These are phyloP conservation scores for Biston stratarius DNA, from an alignment of 2,888 invertebrate species.

Conservation along the genomic window DNA sequence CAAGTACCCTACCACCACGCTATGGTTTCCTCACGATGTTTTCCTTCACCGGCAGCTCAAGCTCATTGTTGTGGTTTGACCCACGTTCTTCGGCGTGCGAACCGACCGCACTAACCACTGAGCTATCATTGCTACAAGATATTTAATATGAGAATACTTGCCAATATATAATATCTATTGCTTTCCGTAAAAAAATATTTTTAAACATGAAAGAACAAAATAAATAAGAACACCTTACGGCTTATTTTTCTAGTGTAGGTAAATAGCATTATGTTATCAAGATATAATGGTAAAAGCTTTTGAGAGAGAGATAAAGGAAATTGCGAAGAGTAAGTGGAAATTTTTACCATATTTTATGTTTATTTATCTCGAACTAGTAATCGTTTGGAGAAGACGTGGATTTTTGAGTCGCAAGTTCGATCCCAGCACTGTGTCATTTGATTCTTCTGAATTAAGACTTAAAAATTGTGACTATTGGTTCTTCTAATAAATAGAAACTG, in stretches of 20 bases:
- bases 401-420: no score
- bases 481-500: no score
- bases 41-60: no score
- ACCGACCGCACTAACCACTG: no score
- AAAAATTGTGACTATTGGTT: no score
- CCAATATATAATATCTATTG: background rate
- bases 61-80: no score
- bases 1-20: no score
- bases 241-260: slow-evolving; percentile 19
- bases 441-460: no score
- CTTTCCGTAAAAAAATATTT: background rate
- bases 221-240: slow-evolving; percentile 2
- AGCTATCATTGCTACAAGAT: background rate
- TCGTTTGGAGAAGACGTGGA: no score
- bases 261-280: slow-evolving; percentile 30
- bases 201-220: background rate
- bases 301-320: slow-evolving; percentile 32
- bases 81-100: no score
- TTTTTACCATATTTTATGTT: slow-evolving; percentile 5
- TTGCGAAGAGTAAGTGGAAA: slow-evolving; percentile 25
- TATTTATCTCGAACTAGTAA: background rate
- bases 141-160: background rate
- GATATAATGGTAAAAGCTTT: slow-evolving; percentile 29
- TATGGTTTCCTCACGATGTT: no score
- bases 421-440: no score